These are phyloP conservation scores for Ambastaia sidthimunki DNA, from an alignment of 2,797 vertebrate genomes.

Conservation along the genomic window DNA sequence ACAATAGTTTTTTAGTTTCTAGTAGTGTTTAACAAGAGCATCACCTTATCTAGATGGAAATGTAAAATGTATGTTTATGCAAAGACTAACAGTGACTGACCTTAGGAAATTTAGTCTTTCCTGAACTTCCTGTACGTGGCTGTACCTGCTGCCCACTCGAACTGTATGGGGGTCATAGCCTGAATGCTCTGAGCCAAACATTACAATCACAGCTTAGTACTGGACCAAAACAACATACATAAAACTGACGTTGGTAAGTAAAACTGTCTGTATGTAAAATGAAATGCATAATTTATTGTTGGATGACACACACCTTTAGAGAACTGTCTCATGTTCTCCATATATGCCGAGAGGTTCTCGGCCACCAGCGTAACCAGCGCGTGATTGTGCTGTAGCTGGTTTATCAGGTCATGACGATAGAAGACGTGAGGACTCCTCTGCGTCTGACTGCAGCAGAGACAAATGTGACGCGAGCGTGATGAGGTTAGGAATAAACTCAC, in stretches of 20 bases:
- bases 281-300: neutral
- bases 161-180: conserved; percentile 98
- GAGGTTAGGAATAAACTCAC: neutral
- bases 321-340: conserved; percentile 98
- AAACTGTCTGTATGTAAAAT: no score
- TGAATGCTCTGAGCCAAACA: conserved; percentile 83
- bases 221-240: neutral
- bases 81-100: conserved; percentile 64
- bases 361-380: conserved; percentile 96
- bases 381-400: conserved; percentile 99
- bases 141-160: conserved; percentile 93
- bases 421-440: conserved; percentile 97
- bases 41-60: no score
- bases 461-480: neutral
- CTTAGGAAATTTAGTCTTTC: conserved; percentile 96
- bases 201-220: neutral
- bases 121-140: conserved; percentile 98
- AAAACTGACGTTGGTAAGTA: neutral
- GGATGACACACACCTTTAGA: conserved; percentile 85
- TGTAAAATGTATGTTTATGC: no score
- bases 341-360: conserved; percentile 97
- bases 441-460: conserved; percentile 84
- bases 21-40: no score
- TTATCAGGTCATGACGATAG: conserved; percentile 98
- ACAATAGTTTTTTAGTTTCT: no score